These are phyloP conservation scores for Mongoloraphidia duomilia DNA, from an alignment of 2,888 invertebrate genomes.

Conservation along the genomic window DNA sequence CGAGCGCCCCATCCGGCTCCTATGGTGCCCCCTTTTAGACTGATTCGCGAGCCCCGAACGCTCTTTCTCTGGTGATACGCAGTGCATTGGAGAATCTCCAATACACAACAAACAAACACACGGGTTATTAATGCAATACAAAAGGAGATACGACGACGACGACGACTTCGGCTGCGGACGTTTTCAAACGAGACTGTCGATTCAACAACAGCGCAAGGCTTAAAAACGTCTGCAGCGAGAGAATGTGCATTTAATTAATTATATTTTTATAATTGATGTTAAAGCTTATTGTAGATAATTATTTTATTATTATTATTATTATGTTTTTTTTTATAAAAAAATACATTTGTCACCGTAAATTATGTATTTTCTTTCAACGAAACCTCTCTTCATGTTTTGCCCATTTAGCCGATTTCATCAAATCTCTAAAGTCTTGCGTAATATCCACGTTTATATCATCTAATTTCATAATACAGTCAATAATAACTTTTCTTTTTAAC, in stretches of 20 bases:
- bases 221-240: no score
- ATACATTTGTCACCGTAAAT: constrained; percentile 36
- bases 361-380: background rate
- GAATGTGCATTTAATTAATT: background rate
- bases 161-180: no score
- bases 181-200: no score
- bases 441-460: no score
- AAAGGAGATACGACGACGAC: background rate
- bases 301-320: background rate
- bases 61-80: constrained; percentile 18
- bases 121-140: constrained; percentile 31
- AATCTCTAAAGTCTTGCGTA: no score
- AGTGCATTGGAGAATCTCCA: constrained; percentile 18
- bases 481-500: no score
- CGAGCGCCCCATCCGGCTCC: constrained; percentile 47
- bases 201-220: no score
- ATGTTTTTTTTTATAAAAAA: constrained; percentile 26
- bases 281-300: background rate
- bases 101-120: constrained; percentile 18
- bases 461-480: no score
- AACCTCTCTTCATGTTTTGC: no score
- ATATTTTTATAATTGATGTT: background rate
- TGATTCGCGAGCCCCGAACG: constrained; percentile 17
- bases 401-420: no score
- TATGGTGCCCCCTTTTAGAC: constrained; percentile 46